Base-by-base conservation (phyloP, 2,113 vertebrate genomes). In the Emberiza fucata region DNA sequence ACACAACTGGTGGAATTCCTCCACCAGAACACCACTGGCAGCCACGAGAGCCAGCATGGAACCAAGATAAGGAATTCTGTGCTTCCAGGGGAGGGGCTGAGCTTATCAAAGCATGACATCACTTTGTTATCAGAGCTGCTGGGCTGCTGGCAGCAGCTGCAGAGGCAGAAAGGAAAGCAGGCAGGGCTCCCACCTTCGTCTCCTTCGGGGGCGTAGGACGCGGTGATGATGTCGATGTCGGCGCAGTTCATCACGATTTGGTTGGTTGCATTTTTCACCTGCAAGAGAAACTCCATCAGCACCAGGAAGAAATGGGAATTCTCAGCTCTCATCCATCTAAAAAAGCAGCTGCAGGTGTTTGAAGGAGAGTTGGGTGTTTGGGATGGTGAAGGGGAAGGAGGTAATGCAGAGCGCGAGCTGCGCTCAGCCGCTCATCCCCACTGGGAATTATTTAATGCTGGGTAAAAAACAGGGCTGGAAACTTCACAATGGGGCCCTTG, bases 191-290 rank as follows among this genome's bases (percentile, higher is more conserved):
- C 97, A 99, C 99, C 99, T 98, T 99, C 99, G 17, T 98, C 99
- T 96, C 99, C 99, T 47, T 99, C 97, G 42, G 99, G 98, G 37
- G 94, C 98, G 86, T 99, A 99, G 59, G 99, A 99, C 77, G 99
- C 99, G 61, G 99, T 99, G 96, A 99, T 99, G 96, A 99, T 99
- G 98, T 99, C 99, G 70, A 99, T 99, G 98, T 99, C 99, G 40
- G 99, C 99, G 83, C 99, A 99, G 98, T 99, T 99, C 99, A 99
- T 99, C 98, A 99, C 99, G 94, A 99, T 99, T 95, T 99, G 99
- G 98, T 99, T 99, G 84, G 99, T 99, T 40, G 98, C 98, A 96
- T 99, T 98, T 94, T 98, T 99, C 91, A 99, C 99, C 99, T 99
- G 98, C 5, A 97, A 97, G 92, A 94, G 44, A 97, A 92, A 92